Conservation (phyloP, 2,888 invertebrate genomes). For the Scaptomyza flava region DNA sequence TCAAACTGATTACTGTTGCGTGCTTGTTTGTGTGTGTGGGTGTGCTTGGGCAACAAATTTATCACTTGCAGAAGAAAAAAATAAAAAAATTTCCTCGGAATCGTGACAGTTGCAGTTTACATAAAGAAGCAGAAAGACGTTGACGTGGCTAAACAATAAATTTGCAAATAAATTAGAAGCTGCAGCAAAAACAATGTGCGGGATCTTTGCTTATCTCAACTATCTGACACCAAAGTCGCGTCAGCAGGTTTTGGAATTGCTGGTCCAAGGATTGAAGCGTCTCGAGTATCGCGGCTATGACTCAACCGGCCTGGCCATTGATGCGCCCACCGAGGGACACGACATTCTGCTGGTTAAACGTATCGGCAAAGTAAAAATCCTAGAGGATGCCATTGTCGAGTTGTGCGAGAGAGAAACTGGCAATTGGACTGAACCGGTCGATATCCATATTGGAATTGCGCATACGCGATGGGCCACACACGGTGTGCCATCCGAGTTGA, state of each 20-base stretch:
- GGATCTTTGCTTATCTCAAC: conserved; percentile 99
- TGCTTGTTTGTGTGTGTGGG: conserved; percentile 11
- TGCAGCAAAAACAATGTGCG: conserved; percentile 86
- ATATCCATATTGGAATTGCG: conserved; percentile 97
- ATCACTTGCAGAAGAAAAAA: conserved; percentile 30
- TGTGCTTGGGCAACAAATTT: conserved; percentile 35
- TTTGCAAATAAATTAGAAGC: background rate
- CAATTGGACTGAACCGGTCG: conserved; percentile 87
- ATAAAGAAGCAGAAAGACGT: conserved; percentile 36
- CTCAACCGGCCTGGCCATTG: conserved; percentile 97
- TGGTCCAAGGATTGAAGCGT: conserved; percentile 97
- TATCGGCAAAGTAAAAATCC: conserved; percentile 93
- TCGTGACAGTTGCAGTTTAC: conserved; percentile 26
- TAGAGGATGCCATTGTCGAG: conserved; percentile 93
- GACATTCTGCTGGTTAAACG: conserved; percentile 93
- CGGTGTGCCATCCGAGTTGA: conserved; percentile 95
- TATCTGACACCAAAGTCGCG: conserved; percentile 97
- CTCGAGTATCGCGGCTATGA: conserved; percentile 99
- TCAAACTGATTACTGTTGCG: conserved; percentile 14
- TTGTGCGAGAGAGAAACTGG: conserved; percentile 85
- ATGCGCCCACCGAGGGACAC: conserved; percentile 88
- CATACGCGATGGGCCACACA: conserved; percentile 99
- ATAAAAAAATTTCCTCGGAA: conserved; percentile 32
- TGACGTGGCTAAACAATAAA: conserved; percentile 46
- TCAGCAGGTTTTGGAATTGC: conserved; percentile 95